Percentiles rank a stretch among this genome's conserved stretches.
Evolutionary conservation across 1,140 invertebrate genomes (phyloP).

Genomic region (Pinna nobilis): DNA sequence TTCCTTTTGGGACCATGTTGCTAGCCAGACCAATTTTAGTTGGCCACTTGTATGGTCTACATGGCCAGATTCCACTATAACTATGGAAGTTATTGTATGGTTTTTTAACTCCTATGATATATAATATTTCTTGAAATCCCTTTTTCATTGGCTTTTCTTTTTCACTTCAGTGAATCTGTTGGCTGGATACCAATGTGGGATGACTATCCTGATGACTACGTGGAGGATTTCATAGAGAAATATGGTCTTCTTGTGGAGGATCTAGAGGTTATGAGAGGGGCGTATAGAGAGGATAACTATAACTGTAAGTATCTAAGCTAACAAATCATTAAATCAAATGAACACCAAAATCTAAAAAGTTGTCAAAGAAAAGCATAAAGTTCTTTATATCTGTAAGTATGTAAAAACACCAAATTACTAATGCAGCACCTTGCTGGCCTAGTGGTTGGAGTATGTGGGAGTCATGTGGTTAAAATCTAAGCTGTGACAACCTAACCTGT

Average conservation of each 20-base stretch:
- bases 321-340: no score
- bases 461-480: no score
- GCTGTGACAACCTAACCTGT: no score
- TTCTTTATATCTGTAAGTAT: no score
- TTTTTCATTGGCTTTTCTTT: background rate
- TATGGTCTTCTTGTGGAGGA: conserved; percentile 71
- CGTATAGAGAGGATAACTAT: conserved; percentile 71
- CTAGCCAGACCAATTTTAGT: background rate
- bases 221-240: conserved; percentile 66
- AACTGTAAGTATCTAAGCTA: conserved; percentile 67
- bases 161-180: conserved; percentile 41
- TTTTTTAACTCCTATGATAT: background rate
- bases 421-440: no score
- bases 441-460: no score
- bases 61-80: background rate
- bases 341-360: no score
- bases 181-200: conserved; percentile 73
- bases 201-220: conserved; percentile 66
- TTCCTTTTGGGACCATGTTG: no score
- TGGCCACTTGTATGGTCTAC: background rate
- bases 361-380: no score
- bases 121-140: background rate
- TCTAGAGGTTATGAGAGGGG: conserved; percentile 71
- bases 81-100: background rate
- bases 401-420: no score